Conservation (phyloP, 2,113 vertebrate species). For the Sigmodon hispidus region DNA sequence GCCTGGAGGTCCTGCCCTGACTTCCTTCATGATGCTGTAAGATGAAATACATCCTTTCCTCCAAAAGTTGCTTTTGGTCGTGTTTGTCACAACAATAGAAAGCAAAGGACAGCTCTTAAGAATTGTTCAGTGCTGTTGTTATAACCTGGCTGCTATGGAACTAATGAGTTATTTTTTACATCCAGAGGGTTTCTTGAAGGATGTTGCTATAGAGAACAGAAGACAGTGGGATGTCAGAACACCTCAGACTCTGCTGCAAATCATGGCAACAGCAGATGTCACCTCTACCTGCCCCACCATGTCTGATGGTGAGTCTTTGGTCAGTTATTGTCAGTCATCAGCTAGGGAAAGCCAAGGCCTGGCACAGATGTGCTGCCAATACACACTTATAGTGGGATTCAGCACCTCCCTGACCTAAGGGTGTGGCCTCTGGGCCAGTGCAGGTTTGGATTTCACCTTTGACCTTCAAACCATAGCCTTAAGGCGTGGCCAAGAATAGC, state of each 20-base stretch:
- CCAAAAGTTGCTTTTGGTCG: neutral
- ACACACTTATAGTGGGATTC: too few relatives aligned
- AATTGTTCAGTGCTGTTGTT: neutral
- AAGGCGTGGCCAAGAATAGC: too few relatives aligned
- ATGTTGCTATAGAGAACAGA: constrained; percentile 65
- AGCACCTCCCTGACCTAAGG: too few relatives aligned
- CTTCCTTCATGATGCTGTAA: neutral
- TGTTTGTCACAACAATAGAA: neutral
- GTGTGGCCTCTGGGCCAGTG: too few relatives aligned
- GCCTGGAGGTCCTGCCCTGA: neutral
- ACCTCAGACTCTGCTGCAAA: constrained; percentile 87
- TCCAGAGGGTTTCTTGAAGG: neutral
- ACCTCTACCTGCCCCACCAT: constrained; percentile 74
- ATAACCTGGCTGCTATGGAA: neutral
- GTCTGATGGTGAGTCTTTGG: constrained; percentile 65
- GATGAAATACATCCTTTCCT: neutral
- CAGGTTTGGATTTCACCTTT: too few relatives aligned
- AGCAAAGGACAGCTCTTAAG: neutral
- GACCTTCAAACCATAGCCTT: too few relatives aligned
- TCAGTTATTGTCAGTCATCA: neutral
- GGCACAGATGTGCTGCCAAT: neutral
- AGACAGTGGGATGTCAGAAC: constrained; percentile 84
- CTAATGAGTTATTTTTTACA: neutral
- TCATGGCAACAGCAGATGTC: constrained; percentile 83
- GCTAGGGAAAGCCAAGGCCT: neutral